phyloP scores from a whole-genome alignment of 1,140 invertebrate genomes.

The Hylaeus volcanicus region DNA sequence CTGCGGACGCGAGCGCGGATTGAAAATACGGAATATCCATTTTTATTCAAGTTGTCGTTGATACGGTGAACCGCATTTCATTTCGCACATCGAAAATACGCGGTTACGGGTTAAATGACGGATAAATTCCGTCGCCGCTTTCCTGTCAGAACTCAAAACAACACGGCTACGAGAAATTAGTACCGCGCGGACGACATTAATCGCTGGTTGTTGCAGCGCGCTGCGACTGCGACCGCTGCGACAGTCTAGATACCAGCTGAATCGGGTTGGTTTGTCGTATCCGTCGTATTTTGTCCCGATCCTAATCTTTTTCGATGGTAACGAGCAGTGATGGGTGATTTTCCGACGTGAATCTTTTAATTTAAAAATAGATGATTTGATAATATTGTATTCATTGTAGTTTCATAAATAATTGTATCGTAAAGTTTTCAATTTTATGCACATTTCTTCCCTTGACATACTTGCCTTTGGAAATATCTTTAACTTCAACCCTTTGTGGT shows the following conservation, averaged over 20 bases:
- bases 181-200: constrained; percentile 29
- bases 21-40: neutral
- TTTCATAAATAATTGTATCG: too few species aligned
- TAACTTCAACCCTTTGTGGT: too few species aligned
- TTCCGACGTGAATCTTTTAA: too few species aligned
- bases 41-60: neutral
- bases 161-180: constrained; percentile 31
- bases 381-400: too few species aligned
- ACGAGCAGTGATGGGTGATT: constrained; percentile 1
- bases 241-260: neutral
- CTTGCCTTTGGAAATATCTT: too few species aligned
- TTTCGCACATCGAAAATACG: neutral
- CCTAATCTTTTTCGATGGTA: constrained; percentile 5
- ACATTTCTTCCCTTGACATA: too few species aligned
- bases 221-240: neutral
- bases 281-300: constrained; percentile 10
- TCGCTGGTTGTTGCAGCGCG: neutral
- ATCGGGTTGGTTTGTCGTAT: too few species aligned
- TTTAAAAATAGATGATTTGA: too few species aligned
- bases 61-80: neutral
- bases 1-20: neutral
- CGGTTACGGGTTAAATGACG: constrained; percentile 11
- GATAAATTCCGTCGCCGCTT: constrained; percentile 7
- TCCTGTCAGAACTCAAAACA: constrained; percentile 9
- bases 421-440: too few species aligned